Evolutionary conservation across 2,113 vertebrate genomes (phyloP), one percentile per base, ranked within the genome.

Genomic region (Cololabis saira): DNA sequence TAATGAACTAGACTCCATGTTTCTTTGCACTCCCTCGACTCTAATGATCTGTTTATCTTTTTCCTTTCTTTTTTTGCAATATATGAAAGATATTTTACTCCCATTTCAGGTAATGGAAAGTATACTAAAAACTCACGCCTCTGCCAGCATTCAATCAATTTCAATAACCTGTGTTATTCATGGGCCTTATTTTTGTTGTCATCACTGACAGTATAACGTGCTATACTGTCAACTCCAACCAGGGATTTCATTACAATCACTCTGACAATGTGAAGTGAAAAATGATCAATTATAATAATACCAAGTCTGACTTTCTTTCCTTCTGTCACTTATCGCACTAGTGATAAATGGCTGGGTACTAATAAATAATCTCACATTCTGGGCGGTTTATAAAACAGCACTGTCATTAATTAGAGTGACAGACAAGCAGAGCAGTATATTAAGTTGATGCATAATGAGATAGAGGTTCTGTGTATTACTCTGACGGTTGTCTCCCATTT

Each of bases 251-350:
- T 59, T 71, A 76, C 61, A 43, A 74, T 75, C 59, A 55, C 63
- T 41, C 44, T 64, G 71, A 78, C 75, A 68, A 65, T 53, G 57
- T 19, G 13, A 51, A 83, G 68, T 80, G 77, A 86, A 81, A 83
- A 82, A 85, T 84, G 22, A 80, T 85, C 76, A 87, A 84, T 90
- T 82, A 85, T 70, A 79, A 81, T 82, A 51, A 80, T 70, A 67
- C 79, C 76, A 84, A 71, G 54, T 75, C 70, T 71, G 66, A 78
- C 70, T 74, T 79, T 59, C 44, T 45, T 68, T 71, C 63, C 70
- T 53, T 66, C 64, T 76, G 75, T 86, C 83, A 83, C 80, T 58
- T 83, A 74, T 83, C 65, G 67, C 68, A 42, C 49, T 37, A 47
- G 53, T 85, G 80, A 83, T 74, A 61, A 76, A 83, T 81, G 40